Evolutionary conservation across 2,888 invertebrate genomes (phyloP), one percentile per base, ranked within the genome.

Genomic region (Pammene fasciana): DNA sequence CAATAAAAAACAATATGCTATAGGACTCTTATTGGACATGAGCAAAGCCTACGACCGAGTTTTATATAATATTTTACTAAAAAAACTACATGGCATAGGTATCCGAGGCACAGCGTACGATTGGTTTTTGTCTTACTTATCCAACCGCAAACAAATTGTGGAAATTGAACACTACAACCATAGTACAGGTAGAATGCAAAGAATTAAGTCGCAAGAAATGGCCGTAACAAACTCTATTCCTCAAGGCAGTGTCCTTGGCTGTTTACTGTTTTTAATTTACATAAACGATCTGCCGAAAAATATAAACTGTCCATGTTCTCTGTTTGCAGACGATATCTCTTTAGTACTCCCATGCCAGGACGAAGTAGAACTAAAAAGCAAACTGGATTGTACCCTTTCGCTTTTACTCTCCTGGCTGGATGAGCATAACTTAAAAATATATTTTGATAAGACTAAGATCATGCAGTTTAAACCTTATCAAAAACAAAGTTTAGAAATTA

Each of bases 11-110:
- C 26, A 59, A 68, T 45, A 52, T 46, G 67, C 70, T 2, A 62
- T 71, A 10, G 71, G 70, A 10, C 1, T 72, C 1, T n/a, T 73
- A 14, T 48, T 73, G 10, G 72, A 73, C 46, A 68, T 73, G 71
- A 61, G 56, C 36, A 73, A 72, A 55, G 70, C 71, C n/a, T 72
- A 73, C 36, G 72, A 73, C 14, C 66, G 38, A n/a, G 71, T 72
- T 16, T 26, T 46, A 61, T 55, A 57, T 57, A n/a, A 65, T 13
- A 67, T 73, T 9, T 62, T 72, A 10, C 50, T 73, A 8, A 13
- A 46, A 7, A 72, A 73, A 60, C 56, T 72, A 18, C 50, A 65
- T 38, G 72, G 67, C 3, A 65, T 70, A 50, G 72, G 72, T 1
- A 45, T 73, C 4, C 45, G 67, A 2, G 72, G 71, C 13, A 57